Base-by-base conservation (phyloP, 2,888 invertebrate genomes). In the Cosmopolites sordidus region DNA sequence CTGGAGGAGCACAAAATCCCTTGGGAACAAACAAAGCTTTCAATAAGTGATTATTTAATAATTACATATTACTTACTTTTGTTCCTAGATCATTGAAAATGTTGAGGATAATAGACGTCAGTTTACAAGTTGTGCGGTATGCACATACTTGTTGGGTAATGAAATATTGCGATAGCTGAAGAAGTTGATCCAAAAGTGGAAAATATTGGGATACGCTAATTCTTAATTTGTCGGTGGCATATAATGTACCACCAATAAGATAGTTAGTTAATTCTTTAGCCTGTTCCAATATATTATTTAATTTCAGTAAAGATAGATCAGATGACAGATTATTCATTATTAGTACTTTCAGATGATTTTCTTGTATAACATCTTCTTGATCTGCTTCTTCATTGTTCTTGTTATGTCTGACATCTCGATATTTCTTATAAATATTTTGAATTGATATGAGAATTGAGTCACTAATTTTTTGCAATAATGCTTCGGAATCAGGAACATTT, bases 1-100 rank as follows among this genome's bases (percentile, higher is more conserved):
- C 95, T 2, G 88, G 84, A 0, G 96, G 95, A 43, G 92, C 83
- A 69, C 97, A 96, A 74, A 98, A 98, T 12, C 99, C 98, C 79
- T 83, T n/a, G n/a, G n/a, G n/a, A n/a, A n/a, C n/a, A n/a, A n/a
- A n/a, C n/a, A n/a, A n/a, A n/a, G n/a, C 11, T 5, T 9, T 38
- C 5, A 38, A 38, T 9, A 12, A 11, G 38, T 38, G 11, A 9
- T 38, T 38, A 6, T 27, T 27, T 27, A 27, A 5, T 6, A 27
- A 27, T 9, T n/a, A n/a, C n/a, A 8, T 33, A 33, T 5, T 16
- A 11, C 61, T 66, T 71, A 80, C 81, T 79, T 87, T 89, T 37
- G 80, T 77, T 11, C 87, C 83, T 22, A 97, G 77, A 63, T 93
- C 90, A 0, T 87, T 82, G 71, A 96, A 97, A 11, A 94, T 84